phyloP scores from a whole-genome alignment of 2,888 invertebrate species.

The Muscina levida region DNA sequence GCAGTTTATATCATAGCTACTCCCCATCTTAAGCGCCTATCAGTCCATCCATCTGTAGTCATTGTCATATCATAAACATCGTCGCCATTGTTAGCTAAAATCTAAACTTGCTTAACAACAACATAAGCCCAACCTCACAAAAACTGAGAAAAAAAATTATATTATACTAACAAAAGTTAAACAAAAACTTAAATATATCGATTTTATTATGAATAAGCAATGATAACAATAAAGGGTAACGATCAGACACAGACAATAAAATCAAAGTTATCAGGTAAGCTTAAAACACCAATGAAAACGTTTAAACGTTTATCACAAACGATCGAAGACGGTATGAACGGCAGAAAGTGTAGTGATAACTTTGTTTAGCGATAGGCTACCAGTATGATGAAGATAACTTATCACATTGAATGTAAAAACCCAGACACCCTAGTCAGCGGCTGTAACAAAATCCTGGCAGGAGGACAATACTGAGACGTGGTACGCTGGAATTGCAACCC shows the following conservation, averaged over 20 bases:
- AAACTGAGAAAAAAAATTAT: background rate
- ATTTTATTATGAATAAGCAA: slow-evolving; percentile 75
- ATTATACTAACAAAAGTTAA: slow-evolving; percentile 3
- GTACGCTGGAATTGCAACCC: no score
- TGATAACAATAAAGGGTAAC: slow-evolving; percentile 68
- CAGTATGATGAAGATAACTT: no score
- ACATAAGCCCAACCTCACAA: slow-evolving; percentile 17
- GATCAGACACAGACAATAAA: background rate
- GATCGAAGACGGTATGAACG: background rate
- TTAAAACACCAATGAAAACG: slow-evolving; percentile 31
- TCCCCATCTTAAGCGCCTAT: slow-evolving; percentile 4
- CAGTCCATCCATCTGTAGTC: background rate
- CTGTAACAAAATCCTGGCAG: no score
- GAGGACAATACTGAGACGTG: no score
- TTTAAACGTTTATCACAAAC: slow-evolving; percentile 43
- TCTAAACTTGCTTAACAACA: slow-evolving; percentile 11
- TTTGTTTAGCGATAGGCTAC: background rate
- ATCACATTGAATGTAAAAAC: no score
- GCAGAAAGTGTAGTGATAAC: background rate
- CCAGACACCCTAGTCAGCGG: no score
- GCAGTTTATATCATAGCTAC: background rate
- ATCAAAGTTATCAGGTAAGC: no score
- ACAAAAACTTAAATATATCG: slow-evolving; percentile 52
- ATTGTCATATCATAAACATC: slow-evolving; percentile 4
- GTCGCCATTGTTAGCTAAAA: slow-evolving; percentile 20